Percentiles rank a stretch among this genome's conserved stretches.
These are phyloP conservation scores for Lasiommata megera DNA, from an alignment of 2,888 invertebrate genomes.

Conservation along the genomic window DNA sequence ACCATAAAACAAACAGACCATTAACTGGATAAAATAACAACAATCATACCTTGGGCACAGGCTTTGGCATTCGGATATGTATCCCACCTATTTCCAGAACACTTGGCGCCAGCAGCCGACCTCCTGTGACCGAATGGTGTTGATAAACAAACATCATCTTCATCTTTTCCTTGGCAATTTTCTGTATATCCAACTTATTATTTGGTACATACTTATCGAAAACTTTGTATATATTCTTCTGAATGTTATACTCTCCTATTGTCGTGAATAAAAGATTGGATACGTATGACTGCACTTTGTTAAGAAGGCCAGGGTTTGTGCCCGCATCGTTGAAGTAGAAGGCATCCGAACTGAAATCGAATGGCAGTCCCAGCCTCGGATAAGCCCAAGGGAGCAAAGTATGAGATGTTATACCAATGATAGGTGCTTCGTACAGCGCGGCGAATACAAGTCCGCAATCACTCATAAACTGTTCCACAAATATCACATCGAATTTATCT, in stretches of 20 bases:
- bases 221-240: constrained; percentile 52
- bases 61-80: constrained; percentile 55
- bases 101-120: constrained; percentile 73
- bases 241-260: constrained; percentile 45
- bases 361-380: constrained; percentile 68
- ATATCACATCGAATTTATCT: constrained; percentile 63
- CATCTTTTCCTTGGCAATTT: constrained; percentile 64
- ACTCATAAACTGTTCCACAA: constrained; percentile 70
- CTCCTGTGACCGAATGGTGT: constrained; percentile 81
- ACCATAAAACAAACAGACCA: too few relatives aligned
- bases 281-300: constrained; percentile 48
- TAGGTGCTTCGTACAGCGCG: constrained; percentile 62
- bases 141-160: constrained; percentile 82
- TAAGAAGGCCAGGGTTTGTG: constrained; percentile 46
- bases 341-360: constrained; percentile 70
- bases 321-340: constrained; percentile 63
- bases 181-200: constrained; percentile 66
- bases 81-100: constrained; percentile 83
- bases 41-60: constrained; percentile 46
- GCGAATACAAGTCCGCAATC: constrained; percentile 68
- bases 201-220: constrained; percentile 63
- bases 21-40: background rate
- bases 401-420: constrained; percentile 77
- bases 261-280: constrained; percentile 41
- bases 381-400: constrained; percentile 71